Percentiles rank a stretch among this genome's conserved stretches.
Evolutionary conservation across 35 echinoderm and acorn worm species (phyloP).

Genomic region (Chiridota heheva): DNA sequence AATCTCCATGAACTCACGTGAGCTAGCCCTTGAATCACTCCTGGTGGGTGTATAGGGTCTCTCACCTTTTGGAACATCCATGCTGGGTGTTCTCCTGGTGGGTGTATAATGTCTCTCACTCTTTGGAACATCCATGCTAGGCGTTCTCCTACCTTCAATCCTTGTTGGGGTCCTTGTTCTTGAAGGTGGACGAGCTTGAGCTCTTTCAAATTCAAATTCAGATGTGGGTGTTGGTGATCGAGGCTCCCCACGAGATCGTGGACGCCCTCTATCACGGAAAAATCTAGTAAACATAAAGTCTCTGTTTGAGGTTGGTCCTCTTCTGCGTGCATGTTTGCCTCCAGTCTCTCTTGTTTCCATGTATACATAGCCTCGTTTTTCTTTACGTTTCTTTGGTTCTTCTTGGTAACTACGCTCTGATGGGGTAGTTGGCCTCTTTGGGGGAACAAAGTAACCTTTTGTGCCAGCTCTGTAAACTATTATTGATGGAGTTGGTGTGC

Average conservation of each 20-base stretch:
- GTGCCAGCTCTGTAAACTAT: slow-evolving; percentile 39
- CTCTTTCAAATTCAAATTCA: too few species aligned
- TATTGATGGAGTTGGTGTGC: slow-evolving; percentile 35
- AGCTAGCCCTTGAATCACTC: slow-evolving; percentile 35
- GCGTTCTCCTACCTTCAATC: background rate
- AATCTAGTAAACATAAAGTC: slow-evolving; percentile 49
- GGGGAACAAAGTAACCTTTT: slow-evolving; percentile 37
- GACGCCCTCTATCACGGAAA: slow-evolving; percentile 8
- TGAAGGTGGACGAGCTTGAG: too few species aligned
- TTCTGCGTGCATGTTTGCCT: slow-evolving; percentile 1
- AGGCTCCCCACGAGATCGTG: slow-evolving; percentile 4
- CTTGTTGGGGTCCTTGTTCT: background rate
- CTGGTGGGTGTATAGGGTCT: slow-evolving; percentile 50
- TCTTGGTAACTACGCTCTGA: too few species aligned
- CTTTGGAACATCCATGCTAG: too few species aligned
- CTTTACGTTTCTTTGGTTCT: slow-evolving; percentile 24
- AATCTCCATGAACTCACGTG: slow-evolving; percentile 40
- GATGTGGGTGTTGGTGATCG: slow-evolving; percentile 6
- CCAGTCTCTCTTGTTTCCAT: slow-evolving; percentile 28
- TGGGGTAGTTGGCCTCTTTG: slow-evolving; percentile 2
- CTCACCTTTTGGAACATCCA: background rate
- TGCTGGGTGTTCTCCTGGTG: slow-evolving; percentile 19
- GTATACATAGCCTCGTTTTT: background rate
- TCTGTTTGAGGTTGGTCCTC: slow-evolving; percentile 17
- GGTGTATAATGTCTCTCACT: slow-evolving; percentile 15